These are phyloP conservation scores for Metacarcinus magister DNA, from an alignment of 2,888 invertebrate species.

Conservation along the genomic window DNA sequence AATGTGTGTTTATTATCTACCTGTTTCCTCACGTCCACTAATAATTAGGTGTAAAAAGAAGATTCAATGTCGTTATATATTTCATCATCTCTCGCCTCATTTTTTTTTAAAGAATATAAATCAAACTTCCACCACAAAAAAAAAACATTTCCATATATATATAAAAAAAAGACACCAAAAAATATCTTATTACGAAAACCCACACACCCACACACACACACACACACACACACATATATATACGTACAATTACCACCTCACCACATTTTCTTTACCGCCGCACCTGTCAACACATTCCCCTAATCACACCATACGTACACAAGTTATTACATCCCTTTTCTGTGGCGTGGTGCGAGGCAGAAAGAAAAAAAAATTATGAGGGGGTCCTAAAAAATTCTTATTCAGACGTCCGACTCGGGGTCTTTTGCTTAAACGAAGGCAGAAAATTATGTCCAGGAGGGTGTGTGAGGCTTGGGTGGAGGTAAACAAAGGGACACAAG, in stretches of 20 bases:
- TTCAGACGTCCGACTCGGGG: background rate
- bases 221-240: background rate
- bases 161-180: too few species aligned
- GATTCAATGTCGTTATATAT: too few species aligned
- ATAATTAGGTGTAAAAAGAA: too few species aligned
- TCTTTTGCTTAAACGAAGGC: constrained; percentile 26
- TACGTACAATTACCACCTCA: background rate
- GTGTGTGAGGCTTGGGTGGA: background rate
- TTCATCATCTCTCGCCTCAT: too few species aligned
- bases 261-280: background rate
- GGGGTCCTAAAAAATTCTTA: constrained; percentile 8
- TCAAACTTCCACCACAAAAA: too few species aligned
- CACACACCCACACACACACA: too few species aligned
- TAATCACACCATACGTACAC: constrained; percentile 26
- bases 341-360: background rate
- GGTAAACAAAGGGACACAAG: background rate
- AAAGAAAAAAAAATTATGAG: background rate
- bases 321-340: background rate
- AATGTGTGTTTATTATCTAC: too few species aligned
- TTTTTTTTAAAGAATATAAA: too few species aligned
- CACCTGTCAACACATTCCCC: background rate
- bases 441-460: background rate
- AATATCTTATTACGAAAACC: too few species aligned
- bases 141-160: too few species aligned
- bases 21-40: too few species aligned